Base-by-base conservation (phyloP, 2,113 vertebrate species). In the Agelaius phoeniceus region DNA sequence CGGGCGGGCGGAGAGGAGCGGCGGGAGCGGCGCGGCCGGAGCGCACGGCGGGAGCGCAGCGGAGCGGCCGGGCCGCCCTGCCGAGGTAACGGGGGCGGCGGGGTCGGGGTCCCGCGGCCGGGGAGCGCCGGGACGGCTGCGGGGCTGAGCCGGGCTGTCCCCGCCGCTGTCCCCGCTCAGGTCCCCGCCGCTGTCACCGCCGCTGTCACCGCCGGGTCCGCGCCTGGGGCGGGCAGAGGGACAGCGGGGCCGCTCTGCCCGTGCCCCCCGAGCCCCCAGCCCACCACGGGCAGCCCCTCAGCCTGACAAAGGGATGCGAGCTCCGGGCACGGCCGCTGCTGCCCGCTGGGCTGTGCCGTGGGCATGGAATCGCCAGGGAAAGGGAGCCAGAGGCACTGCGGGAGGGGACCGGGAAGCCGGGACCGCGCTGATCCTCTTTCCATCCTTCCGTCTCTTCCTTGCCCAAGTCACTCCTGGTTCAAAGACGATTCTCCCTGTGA, bases 81-180 rank as follows among this genome's bases (percentile, higher is more conserved):
- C 69, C n/a, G 6, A 94, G 93, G 93, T 94, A 89, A 55, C 41
- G 58, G 57, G 73, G 31, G 21, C 30, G 10, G 35, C 21, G 44
- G 83, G 31, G 17, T 41, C 43, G 49, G 41, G 82, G n/a, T 33
- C 10, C 35, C 44, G 11, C 27, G 28, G 55, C 18, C 2, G 43
- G 43, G 35, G 37, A 18, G 65, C 37, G 55, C 35, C 6, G 44
- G 44, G 22, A 49, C 35, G 49, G 49, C 44, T 22, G 33, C 31
- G 39, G 33, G 27, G 69, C 82, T 58, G 61, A 51, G 14, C 27
- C 11, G 37, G 27, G 35, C 35, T 55, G 33, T 26, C 24, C 59
- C 28, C 48, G 27, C 62, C 24, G 35, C 35, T 46, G 27, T 26
- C 24, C 59, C 41, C 33, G 28, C 63, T 20, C 16, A 0, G 18